A percentile compares a stretch with the other conserved stretches of the same genome.
Conservation (phyloP, 2,113 vertebrate species). For the Podarcis muralis region DNA sequence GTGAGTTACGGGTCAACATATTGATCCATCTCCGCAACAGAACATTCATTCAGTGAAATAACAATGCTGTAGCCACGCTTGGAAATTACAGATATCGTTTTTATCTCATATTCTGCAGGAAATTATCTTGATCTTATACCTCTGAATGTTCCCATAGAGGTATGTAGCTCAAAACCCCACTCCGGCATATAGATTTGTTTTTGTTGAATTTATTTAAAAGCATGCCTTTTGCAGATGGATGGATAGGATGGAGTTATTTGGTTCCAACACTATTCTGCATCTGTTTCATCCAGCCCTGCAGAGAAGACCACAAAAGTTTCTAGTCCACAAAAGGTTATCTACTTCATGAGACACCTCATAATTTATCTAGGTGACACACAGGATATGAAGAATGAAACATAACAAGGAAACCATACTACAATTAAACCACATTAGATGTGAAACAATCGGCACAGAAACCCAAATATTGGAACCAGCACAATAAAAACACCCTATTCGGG, state of each 20-base stretch:
- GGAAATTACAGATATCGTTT: constrained; percentile 28
- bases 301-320: not conserved
- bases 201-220: not conserved
- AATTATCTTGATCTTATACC: constrained; percentile 52
- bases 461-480: no score
- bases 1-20: constrained; percentile 23
- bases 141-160: not conserved
- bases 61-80: constrained; percentile 46
- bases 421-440: no score
- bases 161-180: not conserved
- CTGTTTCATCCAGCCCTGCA: not conserved
- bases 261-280: not conserved
- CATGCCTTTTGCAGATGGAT: not conserved
- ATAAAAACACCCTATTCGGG: no score
- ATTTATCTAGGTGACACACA: no score
- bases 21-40: constrained; percentile 45
- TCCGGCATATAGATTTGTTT: not conserved
- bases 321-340: not conserved
- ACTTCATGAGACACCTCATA: no score
- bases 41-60: constrained; percentile 49
- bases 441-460: no score
- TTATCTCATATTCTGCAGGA: constrained; percentile 61
- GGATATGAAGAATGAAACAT: no score
- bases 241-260: not conserved
- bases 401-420: no score